Base-by-base conservation (phyloP, 2,888 invertebrate genomes). In the Eupithecia pulchellata region DNA sequence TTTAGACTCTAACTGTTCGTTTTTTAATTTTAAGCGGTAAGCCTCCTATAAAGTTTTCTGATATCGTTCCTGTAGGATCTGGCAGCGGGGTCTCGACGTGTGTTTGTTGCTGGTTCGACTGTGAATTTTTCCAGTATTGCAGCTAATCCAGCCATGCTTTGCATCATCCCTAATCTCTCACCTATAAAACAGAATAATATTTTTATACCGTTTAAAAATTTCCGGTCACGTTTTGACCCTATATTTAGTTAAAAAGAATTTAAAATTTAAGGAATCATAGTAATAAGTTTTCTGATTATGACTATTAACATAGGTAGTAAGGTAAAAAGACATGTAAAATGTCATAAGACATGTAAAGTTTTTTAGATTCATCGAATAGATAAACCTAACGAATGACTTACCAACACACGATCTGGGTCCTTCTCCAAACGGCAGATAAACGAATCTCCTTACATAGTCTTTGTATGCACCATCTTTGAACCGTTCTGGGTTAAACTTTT, bases 121-220 rank as follows among this genome's bases (percentile, higher is more conserved):
- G 81, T 78, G 78, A 84, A 88, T 66, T 77, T 80, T 20, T 86
- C 75, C 74, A 91, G 80, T 42, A 90, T 79, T 27, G 91, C 89
- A 36, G 90, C 90, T 70, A 91, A 79, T 0, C 90, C 91, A 3
- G 91, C 90, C 75, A 90, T 72, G 14, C 90, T 91, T 82, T 90
- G 91, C 90, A 91, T 89, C 68, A 82, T 79, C 0, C 88, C 91
- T 30, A 91, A 72, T 1, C 90, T 86, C 72, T 84, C 87, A 13
- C 90, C 91, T 90, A 75, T 25, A 65, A 71, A 62, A 25, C 6
- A 55, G 27, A 64, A 34, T 52, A 64, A 55, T 34, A 17, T 34
- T 2, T 55, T 27, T 9, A 17, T 55, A 42, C 42, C n/a, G n/a
- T 47, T 47, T 47, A 6, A 3, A 11, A 20, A 47, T 47, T 47